These are phyloP conservation scores for Penaeus monodon DNA, from an alignment of 2,888 invertebrate genomes.

Conservation along the genomic window DNA sequence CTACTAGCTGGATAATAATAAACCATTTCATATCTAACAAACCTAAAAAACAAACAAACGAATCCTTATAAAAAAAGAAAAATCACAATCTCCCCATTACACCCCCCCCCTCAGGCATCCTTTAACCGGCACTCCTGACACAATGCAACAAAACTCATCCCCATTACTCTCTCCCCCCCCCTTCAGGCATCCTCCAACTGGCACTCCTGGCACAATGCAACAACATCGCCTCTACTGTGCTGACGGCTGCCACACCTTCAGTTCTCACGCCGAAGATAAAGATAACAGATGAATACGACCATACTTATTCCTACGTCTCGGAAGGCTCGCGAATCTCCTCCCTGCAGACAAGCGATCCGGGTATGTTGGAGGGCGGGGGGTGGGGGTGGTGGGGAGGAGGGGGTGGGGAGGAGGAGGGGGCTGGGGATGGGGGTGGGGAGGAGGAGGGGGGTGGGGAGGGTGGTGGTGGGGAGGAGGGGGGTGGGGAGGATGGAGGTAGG, in stretches of 20 bases:
- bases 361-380: not conserved
- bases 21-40: too few relatives aligned
- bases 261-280: constrained; percentile 71
- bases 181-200: constrained; percentile 72
- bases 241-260: constrained; percentile 72
- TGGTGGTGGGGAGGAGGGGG: too few relatives aligned
- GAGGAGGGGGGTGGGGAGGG: not conserved
- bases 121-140: constrained; percentile 73
- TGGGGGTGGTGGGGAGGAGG: not conserved
- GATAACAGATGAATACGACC: constrained; percentile 71
- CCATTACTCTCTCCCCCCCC: not conserved
- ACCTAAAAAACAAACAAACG: too few relatives aligned
- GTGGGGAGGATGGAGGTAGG: not conserved
- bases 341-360: constrained; percentile 12
- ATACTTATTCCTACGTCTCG: constrained; percentile 69
- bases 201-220: constrained; percentile 74
- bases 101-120: constrained; percentile 68
- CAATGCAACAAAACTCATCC: constrained; percentile 75
- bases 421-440: not conserved
- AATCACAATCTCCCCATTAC: not conserved
- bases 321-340: constrained; percentile 61
- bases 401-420: too few relatives aligned
- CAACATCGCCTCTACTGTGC: constrained; percentile 73
- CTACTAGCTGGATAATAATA: too few relatives aligned
- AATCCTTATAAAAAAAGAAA: too few relatives aligned